Conservation (phyloP, 2,113 vertebrate genomes). For the Campylomormyrus tamandua region DNA sequence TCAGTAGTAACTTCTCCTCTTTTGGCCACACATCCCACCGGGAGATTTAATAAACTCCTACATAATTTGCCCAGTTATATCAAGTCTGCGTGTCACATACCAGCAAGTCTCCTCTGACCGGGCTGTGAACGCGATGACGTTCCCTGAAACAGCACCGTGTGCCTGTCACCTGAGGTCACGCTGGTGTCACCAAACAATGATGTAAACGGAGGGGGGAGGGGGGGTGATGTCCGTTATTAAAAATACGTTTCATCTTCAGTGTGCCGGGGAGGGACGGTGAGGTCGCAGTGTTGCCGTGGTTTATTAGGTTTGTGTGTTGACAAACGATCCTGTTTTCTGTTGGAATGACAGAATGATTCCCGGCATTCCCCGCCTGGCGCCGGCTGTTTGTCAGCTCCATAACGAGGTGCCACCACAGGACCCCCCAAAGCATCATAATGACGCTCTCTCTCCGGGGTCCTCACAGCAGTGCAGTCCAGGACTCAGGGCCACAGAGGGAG, state of each 20-base stretch:
- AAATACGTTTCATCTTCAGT: neutral
- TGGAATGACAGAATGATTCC: neutral
- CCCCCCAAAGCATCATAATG: neutral
- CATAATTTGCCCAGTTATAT: neutral
- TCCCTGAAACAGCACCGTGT: neutral
- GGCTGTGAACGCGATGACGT: neutral
- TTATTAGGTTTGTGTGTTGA: neutral
- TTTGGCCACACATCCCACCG: neutral
- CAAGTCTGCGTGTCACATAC: neutral
- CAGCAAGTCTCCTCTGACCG: neutral
- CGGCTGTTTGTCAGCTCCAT: neutral
- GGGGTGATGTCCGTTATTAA: neutral
- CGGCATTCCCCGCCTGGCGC: neutral
- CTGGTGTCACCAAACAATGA: neutral
- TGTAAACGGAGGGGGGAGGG: neutral
- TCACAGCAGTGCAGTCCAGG: neutral
- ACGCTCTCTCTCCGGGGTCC: neutral
- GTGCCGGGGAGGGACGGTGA: neutral
- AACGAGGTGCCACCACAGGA: neutral
- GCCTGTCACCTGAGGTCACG: neutral
- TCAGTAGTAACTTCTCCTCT: too few species aligned
- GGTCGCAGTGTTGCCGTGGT: neutral
- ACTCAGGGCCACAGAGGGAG: neutral
- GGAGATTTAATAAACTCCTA: neutral
- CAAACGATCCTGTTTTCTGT: neutral